Evolutionary conservation across 2,888 invertebrate species (phyloP).

Genomic region (Ryuthela nishihirai): DNA sequence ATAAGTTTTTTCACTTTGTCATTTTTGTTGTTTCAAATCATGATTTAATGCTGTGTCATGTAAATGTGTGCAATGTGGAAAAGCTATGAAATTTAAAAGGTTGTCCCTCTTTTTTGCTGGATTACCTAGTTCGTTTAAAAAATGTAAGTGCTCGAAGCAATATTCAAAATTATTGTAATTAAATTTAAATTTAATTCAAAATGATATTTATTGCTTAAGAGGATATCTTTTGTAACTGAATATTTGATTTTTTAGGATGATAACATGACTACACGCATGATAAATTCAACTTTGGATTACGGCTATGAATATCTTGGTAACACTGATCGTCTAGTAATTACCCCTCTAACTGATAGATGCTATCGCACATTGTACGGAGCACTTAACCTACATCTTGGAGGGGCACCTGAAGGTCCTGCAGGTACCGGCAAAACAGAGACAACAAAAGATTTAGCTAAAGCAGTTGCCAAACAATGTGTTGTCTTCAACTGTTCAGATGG

Average conservation of each 20-base stretch:
- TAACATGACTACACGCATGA: constrained; percentile 54
- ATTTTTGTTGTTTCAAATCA: no score
- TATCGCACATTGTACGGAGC: constrained; percentile 55
- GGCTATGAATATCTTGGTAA: constrained; percentile 56
- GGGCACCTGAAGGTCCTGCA: constrained; percentile 55
- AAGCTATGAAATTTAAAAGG: no score
- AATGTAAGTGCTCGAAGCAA: no score
- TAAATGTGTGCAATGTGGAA: no score
- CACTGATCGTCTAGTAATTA: constrained; percentile 54
- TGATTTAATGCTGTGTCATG: no score
- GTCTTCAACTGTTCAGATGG: constrained; percentile 57
- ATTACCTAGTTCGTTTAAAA: no score
- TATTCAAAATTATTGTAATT: no score
- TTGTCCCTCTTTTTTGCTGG: no score
- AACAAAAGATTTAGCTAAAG: constrained; percentile 54
- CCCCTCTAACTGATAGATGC: constrained; percentile 55
- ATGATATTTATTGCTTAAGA: no score
- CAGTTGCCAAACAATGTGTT: constrained; percentile 56
- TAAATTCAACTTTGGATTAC: constrained; percentile 53
- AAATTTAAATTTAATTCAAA: no score
- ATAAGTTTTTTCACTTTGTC: no score
- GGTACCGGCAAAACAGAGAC: constrained; percentile 53
- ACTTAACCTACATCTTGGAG: constrained; percentile 54
- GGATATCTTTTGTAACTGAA: no score
- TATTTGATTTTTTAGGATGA: constrained; percentile 46